Conservation (phyloP, 1,140 invertebrate species). For the Diachasmimorpha longicaudata region DNA sequence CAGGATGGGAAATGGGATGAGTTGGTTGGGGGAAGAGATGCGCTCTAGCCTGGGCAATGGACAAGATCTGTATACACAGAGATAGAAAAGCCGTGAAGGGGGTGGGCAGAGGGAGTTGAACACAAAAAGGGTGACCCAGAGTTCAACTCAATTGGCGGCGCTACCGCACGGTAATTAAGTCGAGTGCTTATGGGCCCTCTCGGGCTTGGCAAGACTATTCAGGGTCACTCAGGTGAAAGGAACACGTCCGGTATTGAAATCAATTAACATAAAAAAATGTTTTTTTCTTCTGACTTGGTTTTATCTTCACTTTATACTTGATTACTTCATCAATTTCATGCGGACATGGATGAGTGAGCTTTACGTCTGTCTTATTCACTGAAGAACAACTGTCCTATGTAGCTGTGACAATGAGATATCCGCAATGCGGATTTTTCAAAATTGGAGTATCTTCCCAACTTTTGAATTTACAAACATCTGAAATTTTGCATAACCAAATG, state of each 20-base stretch:
- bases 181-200: not conserved
- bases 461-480: too few species aligned
- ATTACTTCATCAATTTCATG: too few species aligned
- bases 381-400: too few species aligned
- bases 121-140: not conserved
- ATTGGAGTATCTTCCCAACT: too few species aligned
- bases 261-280: not conserved
- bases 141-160: conserved; percentile 6
- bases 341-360: too few species aligned
- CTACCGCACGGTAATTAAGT: conserved; percentile 12
- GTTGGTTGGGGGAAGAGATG: not conserved
- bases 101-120: not conserved
- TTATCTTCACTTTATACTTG: too few species aligned
- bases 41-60: not conserved
- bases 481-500: too few species aligned
- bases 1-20: not conserved
- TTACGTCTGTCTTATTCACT: too few species aligned
- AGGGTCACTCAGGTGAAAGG: conserved; percentile 8
- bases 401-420: too few species aligned
- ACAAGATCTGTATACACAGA: not conserved
- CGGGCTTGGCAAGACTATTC: not conserved
- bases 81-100: not conserved
- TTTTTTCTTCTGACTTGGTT: not conserved
- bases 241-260: not conserved
- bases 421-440: too few species aligned